Evolutionary conservation across 2,113 vertebrate genomes (phyloP).

Genomic region (Scomber colias): DNA sequence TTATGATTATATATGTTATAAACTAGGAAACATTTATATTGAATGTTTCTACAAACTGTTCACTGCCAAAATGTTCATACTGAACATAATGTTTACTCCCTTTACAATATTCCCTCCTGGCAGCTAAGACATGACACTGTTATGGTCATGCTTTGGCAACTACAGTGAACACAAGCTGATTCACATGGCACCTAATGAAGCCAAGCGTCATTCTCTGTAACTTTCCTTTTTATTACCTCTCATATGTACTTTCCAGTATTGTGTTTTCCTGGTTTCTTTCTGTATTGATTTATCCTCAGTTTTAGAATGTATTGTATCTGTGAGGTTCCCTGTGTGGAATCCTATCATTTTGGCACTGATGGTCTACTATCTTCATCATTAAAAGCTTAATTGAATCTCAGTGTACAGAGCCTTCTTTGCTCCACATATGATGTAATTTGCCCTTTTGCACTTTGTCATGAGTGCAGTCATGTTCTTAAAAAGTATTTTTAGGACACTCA

Average conservation of each 20-base stretch:
- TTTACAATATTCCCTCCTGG: too few species aligned
- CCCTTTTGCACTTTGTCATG: neutral
- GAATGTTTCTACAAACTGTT: too few species aligned
- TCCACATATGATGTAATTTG: neutral
- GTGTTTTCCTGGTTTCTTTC: neutral
- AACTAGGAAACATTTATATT: too few species aligned
- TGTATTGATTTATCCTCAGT: neutral
- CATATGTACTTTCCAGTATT: neutral
- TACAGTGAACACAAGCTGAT: too few species aligned
- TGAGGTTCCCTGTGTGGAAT: neutral
- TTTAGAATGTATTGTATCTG: neutral
- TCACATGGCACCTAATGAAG: too few species aligned
- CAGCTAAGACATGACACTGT: too few species aligned
- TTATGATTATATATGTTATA: too few species aligned
- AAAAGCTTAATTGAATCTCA: too few species aligned
- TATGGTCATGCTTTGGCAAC: neutral
- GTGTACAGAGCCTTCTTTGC: neutral
- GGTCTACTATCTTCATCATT: too few species aligned
- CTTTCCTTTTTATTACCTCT: neutral
- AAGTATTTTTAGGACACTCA: neutral
- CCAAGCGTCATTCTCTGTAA: neutral
- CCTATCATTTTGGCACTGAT: too few species aligned
- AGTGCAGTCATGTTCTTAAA: neutral
- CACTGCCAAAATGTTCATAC: too few species aligned
- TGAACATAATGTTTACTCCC: too few species aligned